Evolutionary conservation across 1,140 invertebrate species (phyloP), one percentile per base, ranked within the genome.

Genomic region (Cydia splendana): DNA sequence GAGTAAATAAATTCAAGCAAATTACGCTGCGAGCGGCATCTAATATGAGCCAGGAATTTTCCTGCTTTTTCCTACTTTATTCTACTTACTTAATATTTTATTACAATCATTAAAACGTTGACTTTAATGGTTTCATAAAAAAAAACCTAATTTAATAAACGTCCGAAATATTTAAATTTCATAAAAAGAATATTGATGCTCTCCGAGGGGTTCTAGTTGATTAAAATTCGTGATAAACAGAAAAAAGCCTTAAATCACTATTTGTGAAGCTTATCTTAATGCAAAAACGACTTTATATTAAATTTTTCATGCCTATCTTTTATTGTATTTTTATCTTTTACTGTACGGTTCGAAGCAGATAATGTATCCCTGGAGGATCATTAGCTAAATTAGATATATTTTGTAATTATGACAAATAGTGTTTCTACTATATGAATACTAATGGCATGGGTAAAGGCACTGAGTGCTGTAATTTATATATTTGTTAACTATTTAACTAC

Each of bases 201-300:
- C 28, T 69, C 65, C 24, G 5, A 69, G 65, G 65, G 65, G 24
- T 34, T 67, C 28, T n/a, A 69, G 28, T 38, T 69, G n/a, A 65
- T 65, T 65, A 65, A 65, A 69, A 34, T 69, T 69, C 30, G 28
- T 69, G 24, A 69, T 69, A 53, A 53, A 62, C 57, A 24, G 10
- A 10, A 62, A 24, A 62, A 24, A 20, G 53, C 20, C 2, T 24
- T 6, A 18, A 7, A 24, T 62, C 4, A 62, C 7, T 24, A 24
- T 20, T 18, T n/a, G 9, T 57, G 7, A 13, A 24, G 7, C 20
- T 20, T 62, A 62, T 62, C 20, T 62, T n/a, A 10, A 10, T 3
- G 53, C 1, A 24, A 24, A 18, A 62, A 10, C 0, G 20, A 18
- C 20, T 24, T 10, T 24, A 24, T 10, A 10, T 10, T 24, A 24